Percentiles rank a stretch among this genome's conserved stretches.
phyloP scores from a whole-genome alignment of 1,140 invertebrate genomes.

The Drosophila varians region DNA sequence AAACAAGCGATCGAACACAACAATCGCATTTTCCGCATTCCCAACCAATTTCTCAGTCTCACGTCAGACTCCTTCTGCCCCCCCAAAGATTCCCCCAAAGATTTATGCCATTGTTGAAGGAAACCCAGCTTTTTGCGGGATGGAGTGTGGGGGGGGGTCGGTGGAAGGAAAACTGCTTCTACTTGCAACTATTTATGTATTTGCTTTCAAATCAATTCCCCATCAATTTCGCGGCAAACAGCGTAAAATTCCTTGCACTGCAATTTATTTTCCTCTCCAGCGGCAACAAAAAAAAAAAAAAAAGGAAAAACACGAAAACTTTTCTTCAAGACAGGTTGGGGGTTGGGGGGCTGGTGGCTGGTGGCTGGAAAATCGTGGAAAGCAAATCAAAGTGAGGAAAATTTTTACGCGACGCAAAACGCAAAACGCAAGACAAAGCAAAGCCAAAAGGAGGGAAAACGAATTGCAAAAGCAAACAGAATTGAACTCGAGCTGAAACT shows the following conservation, averaged over 20 bases:
- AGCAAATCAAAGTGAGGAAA: slow-evolving; percentile 39
- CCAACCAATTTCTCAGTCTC: slow-evolving; percentile 50
- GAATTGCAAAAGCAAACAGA: slow-evolving; percentile 52
- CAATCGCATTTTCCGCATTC: slow-evolving; percentile 53
- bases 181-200: slow-evolving; percentile 74
- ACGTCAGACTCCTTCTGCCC: not conserved
- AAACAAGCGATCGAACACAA: slow-evolving; percentile 41
- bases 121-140: not conserved
- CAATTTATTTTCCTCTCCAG: slow-evolving; percentile 72
- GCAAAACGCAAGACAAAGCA: slow-evolving; percentile 19
- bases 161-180: slow-evolving; percentile 11
- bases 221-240: slow-evolving; percentile 75
- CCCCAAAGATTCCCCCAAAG: slow-evolving; percentile 27
- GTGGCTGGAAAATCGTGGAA: slow-evolving; percentile 1
- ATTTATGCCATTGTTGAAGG: slow-evolving; percentile 47
- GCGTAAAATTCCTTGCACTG: slow-evolving; percentile 74
- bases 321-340: not conserved
- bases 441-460: slow-evolving; percentile 11
- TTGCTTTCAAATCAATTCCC: slow-evolving; percentile 80
- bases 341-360: no score
- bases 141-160: not conserved
- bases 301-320: not conserved
- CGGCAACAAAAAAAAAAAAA: not conserved
- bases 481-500: slow-evolving; percentile 61
- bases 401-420: slow-evolving; percentile 41